Conservation (phyloP, 2,888 invertebrate genomes). For the Ceraclea dissimilis region DNA sequence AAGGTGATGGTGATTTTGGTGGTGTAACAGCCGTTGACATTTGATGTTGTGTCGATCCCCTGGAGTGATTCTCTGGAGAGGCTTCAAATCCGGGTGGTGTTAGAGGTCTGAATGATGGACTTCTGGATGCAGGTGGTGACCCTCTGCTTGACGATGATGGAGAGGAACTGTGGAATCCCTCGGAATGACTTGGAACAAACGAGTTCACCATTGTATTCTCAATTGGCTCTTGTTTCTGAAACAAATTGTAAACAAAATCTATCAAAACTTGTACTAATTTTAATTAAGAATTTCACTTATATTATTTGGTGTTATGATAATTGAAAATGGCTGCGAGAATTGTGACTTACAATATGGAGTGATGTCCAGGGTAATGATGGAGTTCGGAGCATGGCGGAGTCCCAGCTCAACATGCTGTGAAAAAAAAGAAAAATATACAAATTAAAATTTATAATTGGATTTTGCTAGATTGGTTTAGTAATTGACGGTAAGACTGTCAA, state of each 20-base stretch:
- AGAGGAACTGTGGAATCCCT: constrained; percentile 52
- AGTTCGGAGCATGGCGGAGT: constrained; percentile 17
- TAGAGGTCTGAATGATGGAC: constrained; percentile 46
- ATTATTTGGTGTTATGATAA: no score
- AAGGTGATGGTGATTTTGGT: constrained; percentile 42
- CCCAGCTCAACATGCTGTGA: constrained; percentile 23
- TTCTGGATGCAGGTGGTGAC: constrained; percentile 40
- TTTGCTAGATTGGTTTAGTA: neutral
- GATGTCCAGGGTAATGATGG: constrained; percentile 21
- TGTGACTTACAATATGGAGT: constrained; percentile 21
- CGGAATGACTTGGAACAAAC: constrained; percentile 51
- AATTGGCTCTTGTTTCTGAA: constrained; percentile 51
- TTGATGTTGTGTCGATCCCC: constrained; percentile 33
- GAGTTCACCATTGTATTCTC: constrained; percentile 48
- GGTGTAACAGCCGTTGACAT: constrained; percentile 40
- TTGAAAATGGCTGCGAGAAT: no score
- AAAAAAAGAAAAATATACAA: constrained; percentile 13
- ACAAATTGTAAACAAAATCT: constrained; percentile 13
- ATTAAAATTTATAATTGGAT: neutral
- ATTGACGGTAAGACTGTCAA: no score
- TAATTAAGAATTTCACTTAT: no score
- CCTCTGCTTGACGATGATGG: constrained; percentile 51
- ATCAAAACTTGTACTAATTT: neutral
- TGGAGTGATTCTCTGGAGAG: constrained; percentile 35
- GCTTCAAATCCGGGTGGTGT: constrained; percentile 54